These are phyloP conservation scores for Eurois occulta DNA, from an alignment of 2,888 invertebrate genomes.

Conservation along the genomic window DNA sequence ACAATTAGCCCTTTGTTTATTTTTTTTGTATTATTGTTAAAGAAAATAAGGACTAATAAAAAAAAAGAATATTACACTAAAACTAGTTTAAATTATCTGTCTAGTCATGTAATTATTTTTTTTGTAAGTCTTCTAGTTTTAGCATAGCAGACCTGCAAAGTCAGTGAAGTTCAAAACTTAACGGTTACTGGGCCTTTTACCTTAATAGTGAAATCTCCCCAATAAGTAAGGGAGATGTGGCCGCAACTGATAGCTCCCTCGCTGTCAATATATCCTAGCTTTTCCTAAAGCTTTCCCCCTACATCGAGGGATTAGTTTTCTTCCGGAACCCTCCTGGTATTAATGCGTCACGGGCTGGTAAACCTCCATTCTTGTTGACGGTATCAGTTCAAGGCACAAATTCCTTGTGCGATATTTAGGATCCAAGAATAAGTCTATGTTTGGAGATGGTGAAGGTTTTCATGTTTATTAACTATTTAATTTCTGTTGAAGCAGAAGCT, in stretches of 20 bases:
- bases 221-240: slow-evolving; percentile 19
- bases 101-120: too few relatives aligned
- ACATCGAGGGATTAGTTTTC: slow-evolving; percentile 52
- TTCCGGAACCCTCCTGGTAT: slow-evolving; percentile 34
- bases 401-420: slow-evolving; percentile 9
- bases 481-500: neutral
- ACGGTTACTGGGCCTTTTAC: too few relatives aligned
- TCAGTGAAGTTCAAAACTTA: too few relatives aligned
- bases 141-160: too few relatives aligned
- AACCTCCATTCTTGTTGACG: slow-evolving; percentile 27
- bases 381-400: slow-evolving; percentile 33
- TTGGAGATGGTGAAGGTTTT: neutral
- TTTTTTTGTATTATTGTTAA: too few relatives aligned
- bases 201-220: neutral
- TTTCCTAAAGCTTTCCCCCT: slow-evolving; percentile 26
- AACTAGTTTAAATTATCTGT: too few relatives aligned
- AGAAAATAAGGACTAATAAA: too few relatives aligned
- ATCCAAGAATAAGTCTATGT: neutral
- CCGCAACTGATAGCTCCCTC: slow-evolving; percentile 31
- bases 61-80: too few relatives aligned
- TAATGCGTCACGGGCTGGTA: slow-evolving; percentile 29
- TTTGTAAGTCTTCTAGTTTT: too few relatives aligned
- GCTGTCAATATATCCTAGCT: slow-evolving; percentile 46
- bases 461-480: neutral
- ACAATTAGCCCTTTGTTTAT: too few relatives aligned